A percentile compares a stretch with the other conserved stretches of the same genome.
phyloP scores from a whole-genome alignment of 2,797 vertebrate species.

The Bradypodion ventrale region DNA sequence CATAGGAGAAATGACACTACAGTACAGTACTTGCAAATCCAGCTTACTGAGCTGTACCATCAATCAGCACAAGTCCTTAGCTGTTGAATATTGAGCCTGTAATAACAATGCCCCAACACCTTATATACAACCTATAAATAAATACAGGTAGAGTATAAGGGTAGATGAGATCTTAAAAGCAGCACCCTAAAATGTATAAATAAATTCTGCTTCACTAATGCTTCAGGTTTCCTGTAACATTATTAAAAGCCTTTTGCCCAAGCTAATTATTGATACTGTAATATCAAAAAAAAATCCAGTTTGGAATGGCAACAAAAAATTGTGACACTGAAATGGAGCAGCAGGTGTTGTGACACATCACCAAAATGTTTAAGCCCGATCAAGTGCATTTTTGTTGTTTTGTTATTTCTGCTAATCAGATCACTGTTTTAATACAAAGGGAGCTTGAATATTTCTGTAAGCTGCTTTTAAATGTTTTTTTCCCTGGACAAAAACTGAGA shows the following conservation, averaged over 20 bases:
- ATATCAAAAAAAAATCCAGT: neutral
- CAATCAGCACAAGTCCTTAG: neutral
- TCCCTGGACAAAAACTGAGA: neutral
- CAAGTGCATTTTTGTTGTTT: neutral
- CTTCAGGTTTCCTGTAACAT: neutral
- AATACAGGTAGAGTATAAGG: neutral
- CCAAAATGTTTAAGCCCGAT: neutral
- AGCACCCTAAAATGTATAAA: neutral
- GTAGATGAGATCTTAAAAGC: neutral
- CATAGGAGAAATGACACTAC: neutral
- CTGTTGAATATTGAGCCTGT: neutral
- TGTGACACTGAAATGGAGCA: neutral
- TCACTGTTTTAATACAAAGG: neutral
- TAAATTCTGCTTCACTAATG: neutral
- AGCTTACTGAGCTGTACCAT: neutral
- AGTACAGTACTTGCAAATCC: neutral
- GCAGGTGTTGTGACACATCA: neutral
- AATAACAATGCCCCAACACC: neutral
- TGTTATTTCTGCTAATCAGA: neutral
- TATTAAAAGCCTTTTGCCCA: neutral
- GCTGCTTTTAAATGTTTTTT: neutral
- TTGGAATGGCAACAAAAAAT: neutral
- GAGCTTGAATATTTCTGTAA: neutral
- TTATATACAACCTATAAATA: neutral
- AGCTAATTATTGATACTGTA: neutral